Conservation (phyloP, 2,888 invertebrate genomes). For the Macroteleia sp. region DNA sequence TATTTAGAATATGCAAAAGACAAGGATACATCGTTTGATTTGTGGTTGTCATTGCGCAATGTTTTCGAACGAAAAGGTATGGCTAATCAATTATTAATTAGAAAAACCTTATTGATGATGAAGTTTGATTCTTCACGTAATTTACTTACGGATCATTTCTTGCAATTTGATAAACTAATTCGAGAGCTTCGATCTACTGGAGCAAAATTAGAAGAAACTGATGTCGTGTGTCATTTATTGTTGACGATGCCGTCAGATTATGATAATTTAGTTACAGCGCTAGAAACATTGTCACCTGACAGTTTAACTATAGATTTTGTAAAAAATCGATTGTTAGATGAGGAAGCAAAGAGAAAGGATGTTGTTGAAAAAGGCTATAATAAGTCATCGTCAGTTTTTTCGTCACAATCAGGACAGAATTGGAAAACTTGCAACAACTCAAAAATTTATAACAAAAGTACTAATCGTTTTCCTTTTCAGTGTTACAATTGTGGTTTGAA, state of each 20-base stretch:
- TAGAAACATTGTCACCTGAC: constrained; percentile 45
- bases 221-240: constrained; percentile 57
- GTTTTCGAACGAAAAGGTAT: constrained; percentile 12
- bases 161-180: constrained; percentile 67
- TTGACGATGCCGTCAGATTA: constrained; percentile 41
- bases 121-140: constrained; percentile 37
- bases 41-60: constrained; percentile 57
- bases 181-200: constrained; percentile 63
- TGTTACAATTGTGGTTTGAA: constrained; percentile 6
- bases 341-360: constrained; percentile 24
- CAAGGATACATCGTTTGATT: constrained; percentile 63
- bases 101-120: constrained; percentile 61
- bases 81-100: constrained; percentile 2
- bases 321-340: constrained; percentile 35
- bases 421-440: no score
- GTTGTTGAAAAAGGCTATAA: not conserved
- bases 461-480: constrained; percentile 15
- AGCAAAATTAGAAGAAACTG: constrained; percentile 56
- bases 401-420: not conserved
- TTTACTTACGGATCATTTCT: constrained; percentile 53
- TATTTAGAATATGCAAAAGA: constrained; percentile 72
- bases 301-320: constrained; percentile 22
- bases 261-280: constrained; percentile 67
- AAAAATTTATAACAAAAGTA: no score
- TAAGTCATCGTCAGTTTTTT: not conserved